Conservation (phyloP, 2,888 invertebrate species). For the Rhagophthalmus giganteus region DNA sequence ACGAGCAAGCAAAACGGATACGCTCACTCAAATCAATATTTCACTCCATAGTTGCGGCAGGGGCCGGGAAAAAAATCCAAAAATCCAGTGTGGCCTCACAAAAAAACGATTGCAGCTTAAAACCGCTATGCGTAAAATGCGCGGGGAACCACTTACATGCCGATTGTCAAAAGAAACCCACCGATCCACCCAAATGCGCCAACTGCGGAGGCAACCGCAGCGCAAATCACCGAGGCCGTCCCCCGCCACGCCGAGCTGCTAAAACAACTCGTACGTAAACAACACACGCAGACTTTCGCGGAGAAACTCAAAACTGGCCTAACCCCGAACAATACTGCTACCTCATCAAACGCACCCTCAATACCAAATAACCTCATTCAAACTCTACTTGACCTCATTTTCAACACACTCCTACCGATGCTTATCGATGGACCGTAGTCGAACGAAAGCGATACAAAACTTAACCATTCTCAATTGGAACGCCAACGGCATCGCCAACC, state of each 20-base stretch:
- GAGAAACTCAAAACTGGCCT: constrained; percentile 1
- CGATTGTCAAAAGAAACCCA: constrained; percentile 2
- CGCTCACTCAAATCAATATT: neutral
- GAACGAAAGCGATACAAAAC: too few species aligned
- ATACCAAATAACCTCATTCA: neutral
- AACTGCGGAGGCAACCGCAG: constrained; percentile 51
- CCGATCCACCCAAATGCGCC: too few species aligned
- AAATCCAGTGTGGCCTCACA: too few species aligned
- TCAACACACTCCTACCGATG: too few species aligned
- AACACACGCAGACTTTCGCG: neutral
- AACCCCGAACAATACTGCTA: neutral
- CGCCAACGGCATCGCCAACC: too few species aligned
- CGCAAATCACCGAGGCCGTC: constrained; percentile 50
- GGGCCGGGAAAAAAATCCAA: too few species aligned
- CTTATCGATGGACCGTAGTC: too few species aligned
- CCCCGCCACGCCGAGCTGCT: neutral
- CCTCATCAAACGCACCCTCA: too few species aligned
- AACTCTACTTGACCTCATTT: neutral
- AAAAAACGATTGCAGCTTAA: too few species aligned
- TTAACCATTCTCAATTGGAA: too few species aligned
- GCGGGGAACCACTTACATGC: too few species aligned
- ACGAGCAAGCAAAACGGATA: constrained; percentile 1
- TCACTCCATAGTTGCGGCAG: neutral
- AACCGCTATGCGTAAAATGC: too few species aligned
- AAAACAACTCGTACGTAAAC: neutral